phyloP scores from a whole-genome alignment of 2,888 invertebrate genomes.

The Hololepta plana region DNA sequence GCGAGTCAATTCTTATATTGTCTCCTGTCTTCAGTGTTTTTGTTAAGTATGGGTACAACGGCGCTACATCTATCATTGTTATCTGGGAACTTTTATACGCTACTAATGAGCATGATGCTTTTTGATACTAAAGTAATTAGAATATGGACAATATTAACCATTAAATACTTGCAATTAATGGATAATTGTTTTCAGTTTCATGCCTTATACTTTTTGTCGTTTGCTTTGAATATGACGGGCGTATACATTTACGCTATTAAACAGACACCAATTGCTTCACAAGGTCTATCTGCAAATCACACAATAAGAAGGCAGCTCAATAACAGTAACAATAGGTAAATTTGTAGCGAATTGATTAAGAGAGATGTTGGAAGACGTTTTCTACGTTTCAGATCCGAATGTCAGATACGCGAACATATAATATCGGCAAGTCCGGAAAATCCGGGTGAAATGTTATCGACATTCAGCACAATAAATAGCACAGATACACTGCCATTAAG shows the following conservation, averaged over 20 bases:
- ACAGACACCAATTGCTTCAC: slow-evolving; percentile 33
- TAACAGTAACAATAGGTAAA: background rate
- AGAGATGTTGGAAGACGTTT: background rate
- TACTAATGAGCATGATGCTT: slow-evolving; percentile 60
- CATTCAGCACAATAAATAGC: slow-evolving; percentile 28
- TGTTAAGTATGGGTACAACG: slow-evolving; percentile 64
- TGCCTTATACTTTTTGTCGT: slow-evolving; percentile 63
- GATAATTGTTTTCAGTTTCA: slow-evolving; percentile 58
- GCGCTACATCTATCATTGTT: slow-evolving; percentile 65
- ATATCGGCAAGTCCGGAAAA: slow-evolving; percentile 24
- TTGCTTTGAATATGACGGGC: slow-evolving; percentile 56
- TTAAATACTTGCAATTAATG: too few relatives aligned
- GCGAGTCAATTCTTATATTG: slow-evolving; percentile 59
- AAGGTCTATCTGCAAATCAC: slow-evolving; percentile 8
- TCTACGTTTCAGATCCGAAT: slow-evolving; percentile 12
- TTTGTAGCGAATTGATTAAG: background rate
- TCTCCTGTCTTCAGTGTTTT: slow-evolving; percentile 54
- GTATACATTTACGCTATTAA: slow-evolving; percentile 46
- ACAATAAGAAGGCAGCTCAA: background rate
- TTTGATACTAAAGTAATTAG: slow-evolving; percentile 60
- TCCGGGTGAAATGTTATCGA: slow-evolving; percentile 26
- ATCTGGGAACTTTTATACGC: slow-evolving; percentile 71
- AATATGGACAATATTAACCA: too few relatives aligned
- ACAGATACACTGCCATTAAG: slow-evolving; percentile 30
- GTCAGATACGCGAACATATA: slow-evolving; percentile 23